A percentile compares a stretch with the other conserved stretches of the same genome.
Evolutionary conservation across 2,888 invertebrate species (phyloP).

Genomic region (Hydrotaea diabolus): DNA sequence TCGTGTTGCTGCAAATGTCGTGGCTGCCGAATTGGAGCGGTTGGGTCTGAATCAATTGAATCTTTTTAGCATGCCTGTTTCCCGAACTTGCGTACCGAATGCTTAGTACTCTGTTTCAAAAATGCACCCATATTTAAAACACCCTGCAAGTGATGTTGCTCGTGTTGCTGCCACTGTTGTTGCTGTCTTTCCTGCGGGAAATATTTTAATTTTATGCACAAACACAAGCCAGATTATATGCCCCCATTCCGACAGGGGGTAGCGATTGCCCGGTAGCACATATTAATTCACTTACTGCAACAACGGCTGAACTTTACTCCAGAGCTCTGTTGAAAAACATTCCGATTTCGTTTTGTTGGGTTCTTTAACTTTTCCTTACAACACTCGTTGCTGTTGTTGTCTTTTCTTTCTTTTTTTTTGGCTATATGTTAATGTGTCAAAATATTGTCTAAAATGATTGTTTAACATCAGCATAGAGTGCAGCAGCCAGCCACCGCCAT

Average conservation of each 20-base stretch:
- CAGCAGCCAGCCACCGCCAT: slow-evolving; percentile 41
- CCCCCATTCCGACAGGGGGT: neutral
- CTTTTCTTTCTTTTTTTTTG: neutral
- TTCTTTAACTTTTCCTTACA: neutral
- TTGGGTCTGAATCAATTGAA: no score
- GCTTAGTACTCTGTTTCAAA: no score
- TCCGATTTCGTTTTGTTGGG: no score
- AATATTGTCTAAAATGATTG: slow-evolving; percentile 63
- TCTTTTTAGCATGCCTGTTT: no score
- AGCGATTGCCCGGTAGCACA: neutral
- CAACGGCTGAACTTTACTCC: no score
- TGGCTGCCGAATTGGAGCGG: no score
- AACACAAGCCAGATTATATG: slow-evolving; percentile 11
- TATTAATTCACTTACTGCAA: neutral
- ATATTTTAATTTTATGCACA: slow-evolving; percentile 58
- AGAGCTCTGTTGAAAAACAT: no score
- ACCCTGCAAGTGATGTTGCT: no score
- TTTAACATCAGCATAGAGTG: slow-evolving; percentile 49
- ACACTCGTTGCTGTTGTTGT: neutral
- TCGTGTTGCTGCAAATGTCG: slow-evolving; percentile 27
- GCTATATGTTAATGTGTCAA: slow-evolving; percentile 63
- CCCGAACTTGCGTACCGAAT: no score
- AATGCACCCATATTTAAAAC: no score
- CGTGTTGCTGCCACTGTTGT: slow-evolving; percentile 29
- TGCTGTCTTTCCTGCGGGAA: slow-evolving; percentile 50